Base-by-base conservation (phyloP, 2,113 vertebrate species). In the Podarcis cretensis region DNA sequence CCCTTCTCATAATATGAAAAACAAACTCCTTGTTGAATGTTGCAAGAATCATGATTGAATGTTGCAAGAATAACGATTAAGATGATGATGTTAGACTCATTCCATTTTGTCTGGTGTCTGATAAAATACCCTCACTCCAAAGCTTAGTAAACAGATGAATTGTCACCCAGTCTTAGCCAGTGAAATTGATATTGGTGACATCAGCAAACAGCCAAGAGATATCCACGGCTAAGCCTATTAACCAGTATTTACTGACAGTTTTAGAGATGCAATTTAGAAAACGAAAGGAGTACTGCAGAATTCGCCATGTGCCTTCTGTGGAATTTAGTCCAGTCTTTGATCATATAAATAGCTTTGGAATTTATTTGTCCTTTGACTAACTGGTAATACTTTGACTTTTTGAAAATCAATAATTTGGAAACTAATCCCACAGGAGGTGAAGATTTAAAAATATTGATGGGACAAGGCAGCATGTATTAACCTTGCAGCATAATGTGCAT, bases 291-390 rank as follows among this genome's bases (percentile, higher is more conserved):
- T 93, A 86, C 5, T 68, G 2, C 57, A 5, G n/a, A 59, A 0
- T 83, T 0, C 90, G 63, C 90, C 89, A 40, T 90, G 92, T 95
- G 91, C 95, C 94, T 95, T 95, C 74, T 84, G 66, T 86, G 21
- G 77, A 88, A 84, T 93, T 94, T 93, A 93, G 86, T 92, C 90
- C 89, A 84, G 27, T 54, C 6, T 79, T 89, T 30, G 37, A 30
- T 90, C 83, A 18, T 71, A 35, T 87, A 74, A 81, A 73, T 83
- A 85, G 89, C 69, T 71, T 83, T 77, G 63, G 21, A 68, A 40
- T 77, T 54, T 35, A 75, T 43, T 14, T 88, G 66, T 9, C 69
- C 85, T 54, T 57, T 48, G 0, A 20, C 1, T 79, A 89, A 85
- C 59, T 84, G 40, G 86, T 89, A 65, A 90, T 90, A 20, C 1